Conservation (phyloP, 1,140 invertebrate species). For the Kradibia gibbosae region DNA sequence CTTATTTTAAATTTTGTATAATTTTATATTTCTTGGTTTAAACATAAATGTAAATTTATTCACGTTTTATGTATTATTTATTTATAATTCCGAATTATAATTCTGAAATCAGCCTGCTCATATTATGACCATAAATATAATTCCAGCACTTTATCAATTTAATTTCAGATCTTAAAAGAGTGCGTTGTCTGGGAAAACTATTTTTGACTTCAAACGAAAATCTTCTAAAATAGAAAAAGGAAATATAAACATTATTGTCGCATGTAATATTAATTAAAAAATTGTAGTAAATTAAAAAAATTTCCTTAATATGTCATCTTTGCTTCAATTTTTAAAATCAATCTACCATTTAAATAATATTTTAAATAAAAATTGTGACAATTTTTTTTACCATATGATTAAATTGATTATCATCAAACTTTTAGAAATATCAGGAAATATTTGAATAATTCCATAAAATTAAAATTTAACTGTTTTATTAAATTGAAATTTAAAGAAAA, state of each 20-base stretch:
- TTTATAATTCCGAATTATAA: no score
- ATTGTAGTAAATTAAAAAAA: not conserved
- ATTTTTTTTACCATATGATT: no score
- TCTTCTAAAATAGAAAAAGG: not conserved
- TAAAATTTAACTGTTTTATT: no score
- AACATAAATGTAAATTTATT: not conserved
- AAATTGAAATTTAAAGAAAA: no score
- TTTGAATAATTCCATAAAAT: no score
- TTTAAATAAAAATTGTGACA: no score
- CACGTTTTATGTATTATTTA: not conserved
- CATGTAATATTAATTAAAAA: not conserved
- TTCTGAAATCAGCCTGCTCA: not conserved
- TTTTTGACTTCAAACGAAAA: not conserved
- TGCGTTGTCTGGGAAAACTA: not conserved
- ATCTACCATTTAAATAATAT: no score
- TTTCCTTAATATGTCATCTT: not conserved
- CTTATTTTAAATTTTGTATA: not conserved
- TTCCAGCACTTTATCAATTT: not conserved
- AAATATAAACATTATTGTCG: no score
- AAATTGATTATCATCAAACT: no score
- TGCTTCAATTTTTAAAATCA: no score
- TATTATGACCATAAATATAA: not conserved
- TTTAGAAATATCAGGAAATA: no score
- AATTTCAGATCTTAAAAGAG: conserved; percentile 3
- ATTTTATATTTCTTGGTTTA: not conserved